Evolutionary conservation across 2,113 vertebrate species (phyloP).

Genomic region (Patagioenas fasciata): DNA sequence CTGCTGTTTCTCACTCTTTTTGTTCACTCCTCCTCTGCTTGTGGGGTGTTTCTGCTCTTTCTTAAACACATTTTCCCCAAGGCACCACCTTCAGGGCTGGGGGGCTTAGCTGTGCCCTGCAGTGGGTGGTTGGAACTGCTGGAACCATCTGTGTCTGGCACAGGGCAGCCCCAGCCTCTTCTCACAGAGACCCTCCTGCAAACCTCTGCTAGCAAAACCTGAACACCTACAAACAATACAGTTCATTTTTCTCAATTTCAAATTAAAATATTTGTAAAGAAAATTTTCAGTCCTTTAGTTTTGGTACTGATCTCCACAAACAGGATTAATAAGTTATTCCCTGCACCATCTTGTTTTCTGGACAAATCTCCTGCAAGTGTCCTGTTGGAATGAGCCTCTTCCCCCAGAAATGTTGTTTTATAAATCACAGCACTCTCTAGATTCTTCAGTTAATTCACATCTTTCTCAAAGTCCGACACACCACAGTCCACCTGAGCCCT

Average conservation of each 20-base stretch:
- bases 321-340: not conserved
- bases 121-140: fast-evolving
- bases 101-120: fast-evolving
- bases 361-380: too few species aligned
- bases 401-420: not conserved
- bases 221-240: not conserved
- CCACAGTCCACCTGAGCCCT: not conserved
- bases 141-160: not conserved
- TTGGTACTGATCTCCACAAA: not conserved
- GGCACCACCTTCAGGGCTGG: fast-evolving
- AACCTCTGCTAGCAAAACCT: not conserved
- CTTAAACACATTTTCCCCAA: fast-evolving
- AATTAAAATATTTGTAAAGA: not conserved
- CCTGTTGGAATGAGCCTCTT: too few species aligned
- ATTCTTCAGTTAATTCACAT: not conserved
- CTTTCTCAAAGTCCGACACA: not conserved
- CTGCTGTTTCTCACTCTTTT: not conserved
- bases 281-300: not conserved
- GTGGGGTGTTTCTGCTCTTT: not conserved
- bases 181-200: fast-evolving
- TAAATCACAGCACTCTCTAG: not conserved
- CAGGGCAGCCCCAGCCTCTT: not conserved
- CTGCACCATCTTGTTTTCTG: not conserved
- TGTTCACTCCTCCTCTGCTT: not conserved
- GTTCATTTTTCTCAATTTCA: not conserved